A percentile compares a stretch with the other conserved stretches of the same genome.
Evolutionary conservation across 2,888 invertebrate genomes (phyloP).

Genomic region (Microchrysa polita): DNA sequence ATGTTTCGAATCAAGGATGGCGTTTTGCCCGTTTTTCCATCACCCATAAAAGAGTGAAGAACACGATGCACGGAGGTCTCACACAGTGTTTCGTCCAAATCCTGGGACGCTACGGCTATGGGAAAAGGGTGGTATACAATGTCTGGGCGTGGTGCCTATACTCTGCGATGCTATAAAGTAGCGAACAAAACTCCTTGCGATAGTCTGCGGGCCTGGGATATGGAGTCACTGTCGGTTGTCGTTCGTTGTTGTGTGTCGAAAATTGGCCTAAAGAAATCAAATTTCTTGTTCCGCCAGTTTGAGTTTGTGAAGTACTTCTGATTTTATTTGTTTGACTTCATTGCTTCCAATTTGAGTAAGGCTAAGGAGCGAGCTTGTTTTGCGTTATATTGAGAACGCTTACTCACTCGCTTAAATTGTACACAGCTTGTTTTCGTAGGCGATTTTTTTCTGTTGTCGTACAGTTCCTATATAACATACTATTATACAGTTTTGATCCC

Average conservation of each 20-base stretch:
- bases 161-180: no score
- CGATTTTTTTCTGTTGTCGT: conserved; percentile 8
- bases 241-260: conserved; percentile 8
- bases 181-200: no score
- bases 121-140: no score
- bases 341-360: conserved; percentile 27
- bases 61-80: no score
- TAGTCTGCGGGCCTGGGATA: neutral
- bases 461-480: neutral
- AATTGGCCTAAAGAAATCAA: conserved; percentile 43
- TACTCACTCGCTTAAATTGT: conserved; percentile 37
- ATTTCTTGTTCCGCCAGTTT: conserved; percentile 36
- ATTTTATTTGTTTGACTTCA: conserved; percentile 43
- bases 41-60: neutral
- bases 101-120: no score
- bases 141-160: no score
- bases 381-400: neutral
- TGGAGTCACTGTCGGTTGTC: neutral
- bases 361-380: neutral
- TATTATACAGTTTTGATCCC: no score
- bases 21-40: conserved; percentile 37
- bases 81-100: no score
- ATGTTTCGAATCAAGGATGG: conserved; percentile 36
- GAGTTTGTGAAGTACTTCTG: conserved; percentile 39
- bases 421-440: conserved; percentile 34